These are phyloP conservation scores for Chinchilla lanigera DNA, from an alignment of 2,113 vertebrate genomes.

Conservation along the genomic window DNA sequence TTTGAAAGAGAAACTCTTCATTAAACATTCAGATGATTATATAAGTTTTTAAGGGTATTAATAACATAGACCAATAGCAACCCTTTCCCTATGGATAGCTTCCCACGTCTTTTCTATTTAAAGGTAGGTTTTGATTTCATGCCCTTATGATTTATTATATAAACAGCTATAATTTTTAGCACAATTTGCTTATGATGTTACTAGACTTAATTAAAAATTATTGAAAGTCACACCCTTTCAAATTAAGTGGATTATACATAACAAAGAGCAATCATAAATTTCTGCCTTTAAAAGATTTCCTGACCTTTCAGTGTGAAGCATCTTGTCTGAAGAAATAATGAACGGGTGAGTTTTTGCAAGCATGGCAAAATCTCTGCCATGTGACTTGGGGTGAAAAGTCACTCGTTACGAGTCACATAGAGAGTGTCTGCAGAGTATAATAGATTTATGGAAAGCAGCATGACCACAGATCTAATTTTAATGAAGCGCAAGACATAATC, in stretches of 20 bases:
- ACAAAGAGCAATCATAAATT: conserved; percentile 50
- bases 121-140: conserved; percentile 34
- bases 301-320: conserved; percentile 62
- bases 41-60: conserved; percentile 24
- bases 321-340: conserved; percentile 54
- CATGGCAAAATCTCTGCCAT: conserved; percentile 64
- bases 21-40: not conserved
- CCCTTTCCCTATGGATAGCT: not conserved
- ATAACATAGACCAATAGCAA: not conserved
- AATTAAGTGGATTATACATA: conserved; percentile 52
- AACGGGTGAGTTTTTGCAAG: conserved; percentile 65
- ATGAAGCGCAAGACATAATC: conserved; percentile 69
- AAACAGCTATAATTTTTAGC: conserved; percentile 46
- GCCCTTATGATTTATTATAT: conserved; percentile 28
- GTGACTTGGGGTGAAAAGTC: conserved; percentile 69
- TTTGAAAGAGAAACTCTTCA: not conserved
- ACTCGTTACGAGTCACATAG: conserved; percentile 69
- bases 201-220: conserved; percentile 67
- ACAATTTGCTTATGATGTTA: not conserved
- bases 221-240: conserved; percentile 27
- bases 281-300: conserved; percentile 59
- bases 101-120: not conserved
- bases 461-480: conserved; percentile 78
- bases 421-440: conserved; percentile 74
- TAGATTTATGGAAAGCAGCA: conserved; percentile 62